Evolutionary conservation across 2,797 vertebrate genomes (phyloP).

Genomic region (Mallotus villosus): DNA sequence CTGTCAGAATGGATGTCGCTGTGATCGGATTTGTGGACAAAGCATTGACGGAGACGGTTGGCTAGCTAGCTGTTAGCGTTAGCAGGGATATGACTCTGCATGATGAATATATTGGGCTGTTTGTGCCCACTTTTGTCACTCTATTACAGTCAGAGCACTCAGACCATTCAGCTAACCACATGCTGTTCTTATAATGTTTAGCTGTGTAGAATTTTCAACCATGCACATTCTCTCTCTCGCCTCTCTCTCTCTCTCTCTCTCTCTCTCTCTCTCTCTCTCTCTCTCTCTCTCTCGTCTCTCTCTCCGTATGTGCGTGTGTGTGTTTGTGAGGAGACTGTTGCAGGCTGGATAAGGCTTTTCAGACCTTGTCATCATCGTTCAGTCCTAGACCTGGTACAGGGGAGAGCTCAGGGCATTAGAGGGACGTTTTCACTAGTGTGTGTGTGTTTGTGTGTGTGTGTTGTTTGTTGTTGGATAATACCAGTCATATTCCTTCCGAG

Average conservation of each 20-base stretch:
- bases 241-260: constrained; percentile 21
- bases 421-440: constrained; percentile 10
- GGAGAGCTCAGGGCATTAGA: constrained; percentile 57
- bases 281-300: constrained; percentile 26
- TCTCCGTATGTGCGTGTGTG: constrained; percentile 27
- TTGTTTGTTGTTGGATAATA: constrained; percentile 18
- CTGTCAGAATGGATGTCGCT: constrained; percentile 46
- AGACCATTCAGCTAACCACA: too few relatives aligned
- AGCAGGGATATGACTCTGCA: constrained; percentile 31
- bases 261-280: constrained; percentile 33
- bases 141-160: not conserved
- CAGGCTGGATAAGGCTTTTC: too few relatives aligned
- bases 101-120: constrained; percentile 42
- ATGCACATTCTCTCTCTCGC: constrained; percentile 41
- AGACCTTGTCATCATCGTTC: constrained; percentile 34
- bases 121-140: not conserved
- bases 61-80: too few relatives aligned
- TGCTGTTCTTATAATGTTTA: too few relatives aligned
- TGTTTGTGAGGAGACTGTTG: not conserved
- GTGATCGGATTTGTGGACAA: not conserved
- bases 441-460: constrained; percentile 43
- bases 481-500: constrained; percentile 61
- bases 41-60: too few relatives aligned
- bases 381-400: constrained; percentile 64
- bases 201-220: constrained; percentile 7